These are phyloP conservation scores for Phacellophora camtschatica DNA, from an alignment of 30 jellyfish, hydroid and myxozoan genomes.

Conservation along the genomic window DNA sequence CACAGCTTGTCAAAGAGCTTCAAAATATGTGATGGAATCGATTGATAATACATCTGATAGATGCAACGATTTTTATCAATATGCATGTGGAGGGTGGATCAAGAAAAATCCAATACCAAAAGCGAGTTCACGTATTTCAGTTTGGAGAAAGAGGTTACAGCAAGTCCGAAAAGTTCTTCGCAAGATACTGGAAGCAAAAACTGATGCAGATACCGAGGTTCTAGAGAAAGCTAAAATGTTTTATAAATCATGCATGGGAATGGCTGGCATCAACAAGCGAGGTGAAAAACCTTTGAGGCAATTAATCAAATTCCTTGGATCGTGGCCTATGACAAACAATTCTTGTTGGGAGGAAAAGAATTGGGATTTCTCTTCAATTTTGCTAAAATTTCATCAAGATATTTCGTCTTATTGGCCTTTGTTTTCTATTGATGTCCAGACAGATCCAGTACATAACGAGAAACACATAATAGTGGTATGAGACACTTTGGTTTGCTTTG, in stretches of 20 bases:
- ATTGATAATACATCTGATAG: slow-evolving; percentile 75
- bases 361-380: slow-evolving; percentile 64
- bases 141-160: slow-evolving; percentile 76
- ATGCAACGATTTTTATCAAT: slow-evolving; percentile 77
- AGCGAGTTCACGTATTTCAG: slow-evolving; percentile 87
- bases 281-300: slow-evolving; percentile 77
- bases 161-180: slow-evolving; percentile 76
- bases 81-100: slow-evolving; percentile 98
- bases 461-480: slow-evolving; percentile 89
- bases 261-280: slow-evolving; percentile 63
- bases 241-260: slow-evolving; percentile 80
- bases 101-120: slow-evolving; percentile 87
- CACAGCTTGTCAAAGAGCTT: slow-evolving; percentile 49
- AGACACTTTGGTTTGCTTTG: not conserved
- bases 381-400: slow-evolving; percentile 70
- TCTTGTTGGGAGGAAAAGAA: slow-evolving; percentile 51
- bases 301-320: slow-evolving; percentile 62
- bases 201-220: slow-evolving; percentile 45
- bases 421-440: slow-evolving; percentile 89
- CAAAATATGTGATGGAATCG: slow-evolving; percentile 63
- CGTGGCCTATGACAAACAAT: slow-evolving; percentile 82
- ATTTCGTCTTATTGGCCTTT: slow-evolving; percentile 95
- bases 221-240: slow-evolving; percentile 67
- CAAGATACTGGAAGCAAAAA: slow-evolving; percentile 51
- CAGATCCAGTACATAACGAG: slow-evolving; percentile 87